These are phyloP conservation scores for Cynocephalus volans DNA, from an alignment of 2,113 vertebrate genomes.

Conservation along the genomic window DNA sequence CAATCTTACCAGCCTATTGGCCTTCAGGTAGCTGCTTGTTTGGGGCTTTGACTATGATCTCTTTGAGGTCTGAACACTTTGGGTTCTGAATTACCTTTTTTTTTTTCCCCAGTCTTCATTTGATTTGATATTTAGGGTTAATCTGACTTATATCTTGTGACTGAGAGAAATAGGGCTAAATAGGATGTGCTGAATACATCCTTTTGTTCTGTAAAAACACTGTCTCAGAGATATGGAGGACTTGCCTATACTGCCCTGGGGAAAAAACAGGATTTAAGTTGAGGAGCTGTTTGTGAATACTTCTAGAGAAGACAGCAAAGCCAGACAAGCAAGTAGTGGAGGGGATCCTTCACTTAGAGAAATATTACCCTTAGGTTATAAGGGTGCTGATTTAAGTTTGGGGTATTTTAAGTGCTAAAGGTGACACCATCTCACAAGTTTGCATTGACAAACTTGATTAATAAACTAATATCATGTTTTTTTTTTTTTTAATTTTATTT, in stretches of 20 bases:
- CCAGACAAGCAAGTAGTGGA: not conserved
- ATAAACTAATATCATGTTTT: not conserved
- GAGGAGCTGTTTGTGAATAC: not conserved
- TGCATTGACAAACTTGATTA: not conserved
- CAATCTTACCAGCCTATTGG: not conserved
- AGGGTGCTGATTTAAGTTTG: not conserved
- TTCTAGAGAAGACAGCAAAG: not conserved
- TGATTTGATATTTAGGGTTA: conserved; percentile 17
- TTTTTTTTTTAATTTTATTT: too few relatives aligned
- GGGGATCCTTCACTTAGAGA: not conserved
- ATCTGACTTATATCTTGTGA: not conserved
- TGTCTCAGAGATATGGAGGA: not conserved
- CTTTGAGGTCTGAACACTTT: not conserved
- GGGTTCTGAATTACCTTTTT: conserved; percentile 1
- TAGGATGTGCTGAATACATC: not conserved
- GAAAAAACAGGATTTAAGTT: not conserved
- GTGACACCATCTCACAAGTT: not conserved
- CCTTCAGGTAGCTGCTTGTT: not conserved
- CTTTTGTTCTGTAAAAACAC: conserved; percentile 24
- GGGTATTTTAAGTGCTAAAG: not conserved
- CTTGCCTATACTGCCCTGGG: not conserved
- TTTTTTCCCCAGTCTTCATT: not conserved
- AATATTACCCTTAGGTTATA: not conserved
- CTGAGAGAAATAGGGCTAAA: not conserved
- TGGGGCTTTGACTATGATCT: not conserved